phyloP scores from a whole-genome alignment of 2,113 vertebrate species.

The Phrynosoma platyrhinos region DNA sequence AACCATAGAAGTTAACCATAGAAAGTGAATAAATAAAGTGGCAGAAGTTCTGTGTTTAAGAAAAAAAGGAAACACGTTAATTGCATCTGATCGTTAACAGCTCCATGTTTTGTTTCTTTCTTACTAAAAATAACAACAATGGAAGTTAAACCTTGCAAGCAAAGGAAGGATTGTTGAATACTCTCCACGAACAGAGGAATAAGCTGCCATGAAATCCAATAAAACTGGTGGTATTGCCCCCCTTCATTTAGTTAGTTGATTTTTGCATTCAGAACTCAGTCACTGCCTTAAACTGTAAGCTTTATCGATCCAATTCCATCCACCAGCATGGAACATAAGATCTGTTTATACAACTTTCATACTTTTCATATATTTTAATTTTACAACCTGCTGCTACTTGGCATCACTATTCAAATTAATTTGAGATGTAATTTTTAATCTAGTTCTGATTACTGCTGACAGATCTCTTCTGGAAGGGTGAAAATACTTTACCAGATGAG shows the following conservation, averaged over 20 bases:
- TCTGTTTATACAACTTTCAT: background rate
- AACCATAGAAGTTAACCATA: background rate
- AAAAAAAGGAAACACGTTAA: constrained; percentile 3
- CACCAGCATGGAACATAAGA: background rate
- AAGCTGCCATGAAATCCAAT: background rate
- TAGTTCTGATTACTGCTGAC: constrained; percentile 40
- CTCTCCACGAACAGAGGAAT: rapidly evolving
- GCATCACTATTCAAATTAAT: constrained; percentile 52
- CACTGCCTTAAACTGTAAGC: background rate
- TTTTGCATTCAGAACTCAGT: background rate
- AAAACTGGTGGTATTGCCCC: background rate
- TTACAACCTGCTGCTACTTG: constrained; percentile 51
- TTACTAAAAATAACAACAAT: background rate
- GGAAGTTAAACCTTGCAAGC: background rate
- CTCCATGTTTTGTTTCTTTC: constrained; percentile 8
- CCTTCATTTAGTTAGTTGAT: background rate
- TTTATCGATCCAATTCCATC: background rate
- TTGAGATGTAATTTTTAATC: constrained; percentile 51
- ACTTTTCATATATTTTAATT: constrained; percentile 13
- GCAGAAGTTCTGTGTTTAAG: constrained; percentile 19
- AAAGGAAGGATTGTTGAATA: background rate
- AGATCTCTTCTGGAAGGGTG: background rate
- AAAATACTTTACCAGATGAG: background rate
- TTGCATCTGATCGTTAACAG: constrained; percentile 15
- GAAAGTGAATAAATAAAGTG: constrained; percentile 13